phyloP scores from a whole-genome alignment of 1,140 invertebrate species.

The Marisa cornuarietis region DNA sequence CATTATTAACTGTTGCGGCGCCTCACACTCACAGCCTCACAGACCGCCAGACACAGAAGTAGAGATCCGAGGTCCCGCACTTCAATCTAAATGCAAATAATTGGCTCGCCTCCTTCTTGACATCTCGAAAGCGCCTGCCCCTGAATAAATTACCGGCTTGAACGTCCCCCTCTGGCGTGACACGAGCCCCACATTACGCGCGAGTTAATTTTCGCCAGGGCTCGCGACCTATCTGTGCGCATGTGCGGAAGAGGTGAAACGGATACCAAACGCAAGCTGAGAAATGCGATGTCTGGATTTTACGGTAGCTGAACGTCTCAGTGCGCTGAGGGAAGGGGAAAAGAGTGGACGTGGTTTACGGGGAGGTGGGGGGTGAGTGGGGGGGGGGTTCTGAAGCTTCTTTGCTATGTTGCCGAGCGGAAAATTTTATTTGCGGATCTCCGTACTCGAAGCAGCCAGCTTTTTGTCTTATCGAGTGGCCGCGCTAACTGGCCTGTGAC shows the following conservation, averaged over 20 bases:
- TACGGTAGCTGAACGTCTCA: neutral
- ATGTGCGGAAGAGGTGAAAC: neutral
- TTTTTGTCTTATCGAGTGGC: no score
- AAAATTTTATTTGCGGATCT: no score
- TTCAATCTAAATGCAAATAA: conserved; percentile 28
- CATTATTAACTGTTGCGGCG: neutral
- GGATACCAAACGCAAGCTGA: neutral
- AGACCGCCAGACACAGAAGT: neutral
- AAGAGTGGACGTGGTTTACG: no score
- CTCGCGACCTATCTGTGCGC: neutral
- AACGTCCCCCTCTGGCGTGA: neutral
- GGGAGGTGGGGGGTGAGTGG: no score
- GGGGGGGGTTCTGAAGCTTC: no score
- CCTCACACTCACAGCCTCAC: neutral
- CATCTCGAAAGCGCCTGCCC: conserved; percentile 7
- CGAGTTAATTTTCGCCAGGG: neutral
- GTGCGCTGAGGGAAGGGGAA: no score
- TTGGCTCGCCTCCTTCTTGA: conserved; percentile 1
- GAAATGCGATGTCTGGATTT: neutral
- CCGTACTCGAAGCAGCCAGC: no score
- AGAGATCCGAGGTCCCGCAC: neutral
- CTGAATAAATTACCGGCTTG: neutral
- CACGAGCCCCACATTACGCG: conserved; percentile 1
- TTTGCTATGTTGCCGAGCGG: no score
- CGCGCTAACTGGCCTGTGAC: no score